Evolutionary conservation across 1,140 invertebrate genomes (phyloP), one percentile per base, ranked within the genome.

Genomic region (Drosophila tristis): DNA sequence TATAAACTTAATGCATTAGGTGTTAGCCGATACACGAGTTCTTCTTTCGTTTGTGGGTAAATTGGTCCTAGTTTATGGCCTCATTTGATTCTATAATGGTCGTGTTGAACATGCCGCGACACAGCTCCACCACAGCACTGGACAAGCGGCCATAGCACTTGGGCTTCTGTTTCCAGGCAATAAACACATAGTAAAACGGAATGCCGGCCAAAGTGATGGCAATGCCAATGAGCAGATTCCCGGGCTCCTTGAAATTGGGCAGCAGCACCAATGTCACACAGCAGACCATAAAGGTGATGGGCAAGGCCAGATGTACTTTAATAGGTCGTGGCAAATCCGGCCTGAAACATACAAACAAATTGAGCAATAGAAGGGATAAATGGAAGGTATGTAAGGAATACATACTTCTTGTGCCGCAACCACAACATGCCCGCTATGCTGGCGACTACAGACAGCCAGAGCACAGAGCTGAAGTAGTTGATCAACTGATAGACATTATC

Each of bases 141-240:
- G 91, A 92, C 9, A 91, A 16, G 2, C 78, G 71, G 0, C 81
- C 78, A 59, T 89, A 91, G 47, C 54, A 67, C 20, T 55, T 59
- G 25, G 94, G 94, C 92, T 98, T 98, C 23, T 94, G 95, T 86
- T 96, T 94, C 97, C 97, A 98, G 62, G 94, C 94, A 20, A 99
- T 97, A 74, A 97, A 98, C 0, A 98, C 66, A 48, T 96, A 94
- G 92, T 99, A 99, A 3, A 99, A 96, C 2, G 98, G 98, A 65
- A 99, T 95, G 7, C 98, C 98, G 5, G 97, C 96, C 1, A 96
- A 80, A 35, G 98, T 96, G 44, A 99, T 97, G 8, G 93, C 93
- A 9, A 97, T 91, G 13, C 97, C 98, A 45, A 98, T 95, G 0
- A 96, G 95, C 9, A 97, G 96, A 93, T 98, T 97, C 72, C 92